These are phyloP conservation scores for Fabriciana adippe DNA, from an alignment of 2,888 invertebrate species.

Conservation along the genomic window DNA sequence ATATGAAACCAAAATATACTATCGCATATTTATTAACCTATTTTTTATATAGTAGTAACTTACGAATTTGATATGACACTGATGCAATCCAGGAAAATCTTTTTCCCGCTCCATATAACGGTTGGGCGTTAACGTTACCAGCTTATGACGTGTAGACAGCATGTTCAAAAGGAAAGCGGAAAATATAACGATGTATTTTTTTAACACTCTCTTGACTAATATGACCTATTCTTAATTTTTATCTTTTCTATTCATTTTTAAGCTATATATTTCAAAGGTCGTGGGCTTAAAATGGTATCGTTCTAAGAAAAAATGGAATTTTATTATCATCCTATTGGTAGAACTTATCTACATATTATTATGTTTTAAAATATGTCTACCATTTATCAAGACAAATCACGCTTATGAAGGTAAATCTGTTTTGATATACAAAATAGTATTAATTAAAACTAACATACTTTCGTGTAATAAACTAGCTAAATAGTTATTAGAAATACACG, in stretches of 20 bases:
- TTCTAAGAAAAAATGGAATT: no score
- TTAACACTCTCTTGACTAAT: background rate
- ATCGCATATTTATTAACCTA: background rate
- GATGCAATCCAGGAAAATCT: conserved; percentile 14
- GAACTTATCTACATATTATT: no score
- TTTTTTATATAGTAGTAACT: conserved; percentile 11
- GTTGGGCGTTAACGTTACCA: conserved; percentile 4
- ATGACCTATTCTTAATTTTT: no score
- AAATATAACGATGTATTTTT: background rate
- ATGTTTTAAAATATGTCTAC: no score
- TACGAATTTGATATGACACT: conserved; percentile 14
- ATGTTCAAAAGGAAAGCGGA: conserved; percentile 9
- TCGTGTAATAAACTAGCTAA: conserved; percentile 24
- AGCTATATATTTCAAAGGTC: no score
- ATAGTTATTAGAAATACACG: conserved; percentile 32
- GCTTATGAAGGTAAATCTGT: background rate
- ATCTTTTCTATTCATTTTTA: no score
- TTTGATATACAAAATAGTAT: background rate
- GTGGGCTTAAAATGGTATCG: no score
- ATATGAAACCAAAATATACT: conserved; percentile 9
- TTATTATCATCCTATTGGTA: no score
- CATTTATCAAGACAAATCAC: background rate
- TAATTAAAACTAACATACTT: conserved; percentile 18
- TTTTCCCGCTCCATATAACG: conserved; percentile 13
- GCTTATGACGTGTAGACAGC: conserved; percentile 9